Evolutionary conservation across 1,140 invertebrate species (phyloP), one percentile per base, ranked within the genome.

Genomic region (Solenopsis invicta): DNA sequence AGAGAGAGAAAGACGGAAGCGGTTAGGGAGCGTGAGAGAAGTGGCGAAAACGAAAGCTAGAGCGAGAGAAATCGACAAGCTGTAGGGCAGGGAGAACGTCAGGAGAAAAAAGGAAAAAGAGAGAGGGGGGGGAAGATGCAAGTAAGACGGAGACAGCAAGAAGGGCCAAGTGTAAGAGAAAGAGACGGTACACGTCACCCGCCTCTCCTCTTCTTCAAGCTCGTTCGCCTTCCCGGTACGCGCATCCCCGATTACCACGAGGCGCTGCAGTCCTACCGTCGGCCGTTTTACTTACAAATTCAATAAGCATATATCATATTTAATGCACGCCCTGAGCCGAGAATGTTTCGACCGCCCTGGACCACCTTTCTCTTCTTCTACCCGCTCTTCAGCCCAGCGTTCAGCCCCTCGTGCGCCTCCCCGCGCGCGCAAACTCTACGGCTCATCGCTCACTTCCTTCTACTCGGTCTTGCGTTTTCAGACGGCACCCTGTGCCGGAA

Each of bases 251-350:
- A 87, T 88, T 87, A 88, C 86, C 82, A 80, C 88, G 61, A 90
- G 82, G 50, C 71, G 77, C 82, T 82, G 91, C 85, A 87, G 74
- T 90, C 90, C 90, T 90, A 91, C 90, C 89, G 77, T 90, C 87
- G 88, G 87, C 87, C 93, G 88, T 93, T 93, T 94, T 94, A 92
- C 92, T 93, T 91, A 93, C 93, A 94, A 94, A 92, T 94, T 94
- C 93, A 93, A 94, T 93, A 94, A 94, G 93, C 92, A 93, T 93
- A 94, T 93, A 94, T 95, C 94, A 94, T 93, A 92, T 92, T 93
- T 93, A 94, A 94, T 92, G 92, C 86, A 88, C 89, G 90, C 89
- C 85, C 89, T 88, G 93, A 93, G 91, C 89, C 81, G 88, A 64
- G 89, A 90, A 92, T 92, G 82, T 91, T 92, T 92, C 89, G 93